Base-by-base conservation (phyloP, 1,140 invertebrate genomes). In the Papilio glaucus region DNA sequence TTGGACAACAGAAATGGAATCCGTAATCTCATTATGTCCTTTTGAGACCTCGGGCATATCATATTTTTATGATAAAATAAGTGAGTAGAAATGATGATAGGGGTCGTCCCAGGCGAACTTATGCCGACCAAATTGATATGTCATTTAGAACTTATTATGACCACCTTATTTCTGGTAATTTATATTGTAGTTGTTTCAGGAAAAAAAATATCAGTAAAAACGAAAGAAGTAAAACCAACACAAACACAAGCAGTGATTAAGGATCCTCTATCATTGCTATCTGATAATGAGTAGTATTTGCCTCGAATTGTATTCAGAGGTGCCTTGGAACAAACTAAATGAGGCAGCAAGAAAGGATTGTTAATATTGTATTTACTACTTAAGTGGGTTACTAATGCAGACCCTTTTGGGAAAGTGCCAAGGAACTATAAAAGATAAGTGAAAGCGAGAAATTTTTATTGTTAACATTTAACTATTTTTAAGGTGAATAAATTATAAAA, bases 211-310 rank as follows among this genome's bases (percentile, higher is more conserved):
- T 12, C 69, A 42, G 7, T 71, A 37, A 77, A 72, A 69, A 18
- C 77, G 18, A 77, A 77, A 15, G 84, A 81, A 77, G 74, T 81
- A 9, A 45, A 73, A 7, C 42, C 72, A 12, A 82, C 78, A 70
- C 13, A 73, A 33, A 42, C 83, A 4, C 78, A 85, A 62, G 75
- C 79, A 6, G 86, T 87, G 0, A 86, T 85, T 18, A 76, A 86
- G 60, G 87, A 91, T 67, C 88, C 88, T 0, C 62, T 90, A 0
- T 90, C 87, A 3, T 39, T 89, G 62, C 68, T 89, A 10, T 81
- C 75, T 29, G 73, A 77, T 39, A 76, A 77, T 8, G 78, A 84
- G 6, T 78, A 81, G 49, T 74, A 70, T 45, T 4, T n/a, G 21
- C 12, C 18, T 18, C 7, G n/a, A 49, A 49, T 49, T 49, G 9